Evolutionary conservation across 2,113 vertebrate genomes (phyloP), one percentile per base, ranked within the genome.

Genomic region (Tringa solitaria): DNA sequence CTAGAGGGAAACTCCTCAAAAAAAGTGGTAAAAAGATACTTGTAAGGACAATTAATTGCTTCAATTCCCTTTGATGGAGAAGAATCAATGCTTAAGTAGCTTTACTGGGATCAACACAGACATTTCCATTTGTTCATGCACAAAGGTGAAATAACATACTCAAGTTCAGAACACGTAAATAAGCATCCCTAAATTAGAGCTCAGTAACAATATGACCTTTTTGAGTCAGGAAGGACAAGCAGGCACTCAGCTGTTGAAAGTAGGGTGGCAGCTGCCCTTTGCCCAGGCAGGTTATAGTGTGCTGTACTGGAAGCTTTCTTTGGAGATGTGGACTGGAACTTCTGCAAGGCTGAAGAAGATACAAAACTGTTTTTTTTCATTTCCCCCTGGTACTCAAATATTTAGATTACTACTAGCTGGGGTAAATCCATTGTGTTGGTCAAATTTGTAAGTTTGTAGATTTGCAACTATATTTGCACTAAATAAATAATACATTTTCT

Each of bases 241-340:
- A 78, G 16, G 48, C 43, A 9, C 37, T 63, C 63, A 81, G n/a
- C 43, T 73, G 27, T 60, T 56, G 48, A 37, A 37, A 63, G 35
- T 70, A 84, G 37, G 39, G 18, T 24, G 53, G 80, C 51, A 61
- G 54, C 41, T 88, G 39, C 63, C 72, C 50, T 53, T 68, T 54
- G 70, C 17, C 67, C 72, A 28, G 12, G 26, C 17, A 86, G 35
- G 39, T 45, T 48, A 22, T 7, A 39, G 23, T 10, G 30, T 37
- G 28, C 48, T 82, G 2, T 7, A 14, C 10, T 7, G 35, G 32
- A n/a, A 82, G 3, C 37, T 35, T 41, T 9, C 67, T 28, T 32
- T 32, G 68, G 41, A 69, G 12, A 35, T 0, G 0, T 1, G 43
- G 45, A 10, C 21, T 48, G 59, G 30, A 89, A n/a, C 24, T 60